Conservation (phyloP, 2,113 vertebrate genomes). For the Python bivittatus region DNA sequence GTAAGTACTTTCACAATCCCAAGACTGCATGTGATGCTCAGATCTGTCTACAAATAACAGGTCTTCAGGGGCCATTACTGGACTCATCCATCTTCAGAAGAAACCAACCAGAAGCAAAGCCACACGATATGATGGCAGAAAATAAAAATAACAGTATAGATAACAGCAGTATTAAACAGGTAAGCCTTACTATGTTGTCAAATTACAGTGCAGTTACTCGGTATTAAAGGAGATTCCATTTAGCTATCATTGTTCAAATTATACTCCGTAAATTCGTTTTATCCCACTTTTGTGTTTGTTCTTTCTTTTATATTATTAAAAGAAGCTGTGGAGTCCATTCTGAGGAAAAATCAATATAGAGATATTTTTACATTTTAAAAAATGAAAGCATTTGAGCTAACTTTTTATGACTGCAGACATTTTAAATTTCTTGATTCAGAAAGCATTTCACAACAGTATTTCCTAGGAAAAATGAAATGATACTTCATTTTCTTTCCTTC, state of each 20-base stretch:
- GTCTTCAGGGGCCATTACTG: neutral
- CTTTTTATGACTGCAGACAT: neutral
- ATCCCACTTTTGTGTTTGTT: neutral
- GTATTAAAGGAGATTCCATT: neutral
- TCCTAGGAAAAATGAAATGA: neutral
- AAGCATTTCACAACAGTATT: neutral
- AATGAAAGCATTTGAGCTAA: neutral
- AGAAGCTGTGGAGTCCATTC: neutral
- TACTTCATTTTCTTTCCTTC: neutral
- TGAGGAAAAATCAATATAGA: neutral
- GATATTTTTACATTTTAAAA: neutral
- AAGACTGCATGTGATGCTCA: neutral
- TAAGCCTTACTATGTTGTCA: neutral
- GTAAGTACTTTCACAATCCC: conserved; percentile 34
- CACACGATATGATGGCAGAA: neutral
- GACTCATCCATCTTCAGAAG: neutral
- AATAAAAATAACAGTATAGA: neutral
- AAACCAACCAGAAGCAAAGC: neutral
- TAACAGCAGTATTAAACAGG: neutral
- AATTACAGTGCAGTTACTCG: neutral
- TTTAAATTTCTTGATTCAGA: neutral
- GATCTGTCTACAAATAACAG: neutral
- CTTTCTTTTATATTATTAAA: neutral
- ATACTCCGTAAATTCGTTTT: neutral
- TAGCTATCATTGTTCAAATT: neutral